A percentile compares a stretch with the other conserved stretches of the same genome.
phyloP scores from a whole-genome alignment of 1,140 invertebrate species.

The Dinothrombium tinctorium region DNA sequence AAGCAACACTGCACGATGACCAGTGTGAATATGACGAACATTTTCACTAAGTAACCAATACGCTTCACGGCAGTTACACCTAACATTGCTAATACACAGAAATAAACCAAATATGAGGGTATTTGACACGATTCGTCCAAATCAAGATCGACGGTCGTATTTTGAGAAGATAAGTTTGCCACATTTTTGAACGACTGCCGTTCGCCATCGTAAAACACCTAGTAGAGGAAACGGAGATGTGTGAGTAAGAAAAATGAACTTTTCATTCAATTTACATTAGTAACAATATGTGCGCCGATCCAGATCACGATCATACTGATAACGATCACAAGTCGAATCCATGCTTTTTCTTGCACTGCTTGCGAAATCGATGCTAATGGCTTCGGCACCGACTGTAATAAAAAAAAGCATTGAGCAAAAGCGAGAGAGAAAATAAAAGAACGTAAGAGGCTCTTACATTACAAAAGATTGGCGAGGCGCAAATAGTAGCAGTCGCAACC shows the following conservation, averaged over 20 bases:
- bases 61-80: slow-evolving; percentile 44
- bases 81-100: slow-evolving; percentile 39
- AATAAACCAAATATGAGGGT: slow-evolving; percentile 46
- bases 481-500: background rate
- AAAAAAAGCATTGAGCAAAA: too few species aligned
- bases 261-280: slow-evolving; percentile 26
- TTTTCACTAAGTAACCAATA: slow-evolving; percentile 41
- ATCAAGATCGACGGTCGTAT: background rate
- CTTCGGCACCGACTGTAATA: slow-evolving; percentile 8
- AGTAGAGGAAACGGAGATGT: background rate
- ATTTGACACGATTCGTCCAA: slow-evolving; percentile 15
- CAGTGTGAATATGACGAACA: slow-evolving; percentile 33
- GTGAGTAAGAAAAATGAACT: slow-evolving; percentile 2
- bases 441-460: too few species aligned
- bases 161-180: background rate
- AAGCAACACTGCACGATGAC: slow-evolving; percentile 33
- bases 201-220: background rate
- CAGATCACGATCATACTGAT: slow-evolving; percentile 1
- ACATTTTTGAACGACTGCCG: background rate
- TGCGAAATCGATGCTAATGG: slow-evolving; percentile 8
- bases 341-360: slow-evolving; percentile 10
- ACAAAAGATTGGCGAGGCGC: background rate
- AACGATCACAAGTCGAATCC: slow-evolving; percentile 11
- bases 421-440: too few species aligned
- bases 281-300: slow-evolving; percentile 24